Evolutionary conservation across 2,797 vertebrate species (phyloP).

Genomic region (Buphagus erythrorhynchus): DNA sequence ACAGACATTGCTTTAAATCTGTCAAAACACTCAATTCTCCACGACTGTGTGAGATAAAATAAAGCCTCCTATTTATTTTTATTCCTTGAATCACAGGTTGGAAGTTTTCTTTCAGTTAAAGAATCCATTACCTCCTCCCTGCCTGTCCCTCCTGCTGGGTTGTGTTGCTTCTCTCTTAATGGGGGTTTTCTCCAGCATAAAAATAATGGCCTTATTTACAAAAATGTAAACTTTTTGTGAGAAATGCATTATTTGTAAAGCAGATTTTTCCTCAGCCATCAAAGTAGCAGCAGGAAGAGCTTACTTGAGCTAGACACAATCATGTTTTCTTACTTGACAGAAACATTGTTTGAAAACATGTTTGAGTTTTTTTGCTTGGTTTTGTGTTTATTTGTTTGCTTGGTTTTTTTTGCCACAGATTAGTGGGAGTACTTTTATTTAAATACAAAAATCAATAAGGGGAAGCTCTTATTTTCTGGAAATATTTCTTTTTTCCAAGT

Average conservation of each 20-base stretch:
- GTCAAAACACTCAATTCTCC: neutral
- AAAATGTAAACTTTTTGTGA: neutral
- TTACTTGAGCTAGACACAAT: neutral
- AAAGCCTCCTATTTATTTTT: conserved; percentile 1
- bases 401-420: neutral
- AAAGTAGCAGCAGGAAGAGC: neutral
- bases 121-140: neutral
- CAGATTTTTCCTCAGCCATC: neutral
- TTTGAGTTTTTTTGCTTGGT: neutral
- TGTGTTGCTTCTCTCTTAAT: neutral
- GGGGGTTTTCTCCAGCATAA: neutral
- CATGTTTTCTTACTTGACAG: neutral
- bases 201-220: neutral
- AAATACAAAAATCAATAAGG: neutral
- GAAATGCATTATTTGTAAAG: neutral
- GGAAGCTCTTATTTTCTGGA: neutral
- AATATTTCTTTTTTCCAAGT: neutral
- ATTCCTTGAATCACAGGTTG: neutral
- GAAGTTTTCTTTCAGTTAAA: conserved; percentile 8
- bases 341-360: neutral
- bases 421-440: neutral
- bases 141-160: neutral
- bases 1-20: neutral
- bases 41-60: neutral
- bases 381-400: neutral